These are phyloP conservation scores for Neofelis nebulosa DNA, from an alignment of 2,113 vertebrate genomes.

Conservation along the genomic window DNA sequence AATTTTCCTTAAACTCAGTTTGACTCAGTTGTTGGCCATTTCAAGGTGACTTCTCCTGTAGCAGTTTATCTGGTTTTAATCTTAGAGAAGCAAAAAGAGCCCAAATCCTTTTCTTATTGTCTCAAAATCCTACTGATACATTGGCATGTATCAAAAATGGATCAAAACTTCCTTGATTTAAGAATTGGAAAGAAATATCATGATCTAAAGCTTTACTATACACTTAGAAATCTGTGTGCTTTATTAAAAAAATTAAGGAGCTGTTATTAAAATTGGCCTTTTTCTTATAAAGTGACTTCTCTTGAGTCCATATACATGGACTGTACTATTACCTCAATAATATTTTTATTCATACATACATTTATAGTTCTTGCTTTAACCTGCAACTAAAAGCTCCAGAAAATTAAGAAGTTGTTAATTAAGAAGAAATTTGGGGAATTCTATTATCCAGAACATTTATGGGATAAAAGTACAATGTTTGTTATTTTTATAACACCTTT, in stretches of 20 bases:
- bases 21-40: conserved; percentile 12
- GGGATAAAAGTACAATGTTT: not conserved
- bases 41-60: conserved; percentile 7
- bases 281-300: conserved; percentile 8
- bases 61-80: not conserved
- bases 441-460: not conserved
- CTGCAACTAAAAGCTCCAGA: not conserved
- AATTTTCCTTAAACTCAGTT: not conserved
- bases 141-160: conserved; percentile 32
- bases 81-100: not conserved
- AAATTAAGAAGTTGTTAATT: not conserved
- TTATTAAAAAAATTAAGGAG: conserved; percentile 34
- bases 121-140: conserved; percentile 57
- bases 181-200: not conserved
- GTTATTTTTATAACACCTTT: not conserved
- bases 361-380: not conserved
- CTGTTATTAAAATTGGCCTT: not conserved
- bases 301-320: not conserved
- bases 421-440: not conserved
- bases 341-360: not conserved
- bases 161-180: conserved; percentile 37
- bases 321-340: not conserved
- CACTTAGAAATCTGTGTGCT: not conserved
- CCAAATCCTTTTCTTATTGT: conserved; percentile 66
- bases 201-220: not conserved